Conservation (phyloP, 2,888 invertebrate species). For the Chrysina gloriosa region DNA sequence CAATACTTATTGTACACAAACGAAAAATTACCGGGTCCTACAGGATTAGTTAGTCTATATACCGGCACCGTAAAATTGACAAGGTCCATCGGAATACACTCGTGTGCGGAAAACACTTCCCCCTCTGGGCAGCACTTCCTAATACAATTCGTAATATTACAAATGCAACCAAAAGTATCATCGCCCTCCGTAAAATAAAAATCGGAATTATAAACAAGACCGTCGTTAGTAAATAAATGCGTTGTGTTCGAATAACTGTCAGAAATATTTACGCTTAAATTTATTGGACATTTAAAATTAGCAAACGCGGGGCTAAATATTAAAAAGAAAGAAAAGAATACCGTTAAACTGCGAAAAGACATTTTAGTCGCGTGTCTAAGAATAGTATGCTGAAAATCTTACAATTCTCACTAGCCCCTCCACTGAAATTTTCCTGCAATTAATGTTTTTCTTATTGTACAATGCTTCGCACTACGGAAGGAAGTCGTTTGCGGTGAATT, state of each 20-base stretch:
- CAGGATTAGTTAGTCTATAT: background rate
- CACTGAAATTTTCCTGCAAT: conserved; percentile 1
- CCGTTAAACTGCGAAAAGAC: conserved; percentile 19
- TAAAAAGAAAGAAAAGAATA: background rate
- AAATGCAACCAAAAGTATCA: conserved; percentile 22
- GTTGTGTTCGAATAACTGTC: background rate
- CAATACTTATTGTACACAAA: conserved; percentile 38
- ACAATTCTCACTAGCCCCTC: conserved; percentile 12
- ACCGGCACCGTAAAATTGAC: background rate
- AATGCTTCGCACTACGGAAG: background rate
- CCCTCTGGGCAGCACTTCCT: conserved; percentile 19
- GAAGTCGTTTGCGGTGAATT: conserved; percentile 32
- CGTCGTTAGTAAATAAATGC: conserved; percentile 1
- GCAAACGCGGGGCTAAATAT: background rate
- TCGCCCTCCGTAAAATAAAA: background rate
- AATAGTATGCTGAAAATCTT: conserved; percentile 1
- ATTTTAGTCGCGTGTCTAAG: conserved; percentile 26
- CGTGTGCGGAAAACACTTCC: background rate
- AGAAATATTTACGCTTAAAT: conserved; percentile 21
- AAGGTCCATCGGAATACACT: background rate
- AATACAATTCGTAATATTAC: conserved; percentile 20
- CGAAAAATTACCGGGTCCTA: conserved; percentile 33
- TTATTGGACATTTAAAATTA: conserved; percentile 11
- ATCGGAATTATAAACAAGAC: conserved; percentile 2
- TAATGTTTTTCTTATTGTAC: conserved; percentile 2